Evolutionary conservation across 2,113 vertebrate species (phyloP).

Genomic region (Anoplopoma fimbria): DNA sequence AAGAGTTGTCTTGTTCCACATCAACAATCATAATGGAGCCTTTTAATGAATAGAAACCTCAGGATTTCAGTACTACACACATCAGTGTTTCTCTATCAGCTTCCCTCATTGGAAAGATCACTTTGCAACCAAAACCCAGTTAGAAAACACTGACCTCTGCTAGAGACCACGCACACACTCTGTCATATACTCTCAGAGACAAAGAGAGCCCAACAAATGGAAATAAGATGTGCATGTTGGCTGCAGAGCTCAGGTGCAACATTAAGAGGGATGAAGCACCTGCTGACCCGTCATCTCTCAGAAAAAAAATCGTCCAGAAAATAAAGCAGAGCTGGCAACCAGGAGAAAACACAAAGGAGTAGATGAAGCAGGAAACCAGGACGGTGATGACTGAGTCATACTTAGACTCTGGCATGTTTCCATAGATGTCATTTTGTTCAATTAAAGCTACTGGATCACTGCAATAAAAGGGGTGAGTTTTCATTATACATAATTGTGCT

Average conservation of each 20-base stretch:
- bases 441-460: not conserved
- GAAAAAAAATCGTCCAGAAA: not conserved
- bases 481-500: not conserved
- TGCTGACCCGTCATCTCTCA: not conserved
- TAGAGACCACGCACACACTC: not conserved
- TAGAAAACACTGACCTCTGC: not conserved
- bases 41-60: not conserved
- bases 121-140: not conserved
- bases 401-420: not conserved
- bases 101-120: not conserved
- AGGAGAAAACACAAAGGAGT: not conserved
- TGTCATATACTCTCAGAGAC: not conserved
- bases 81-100: not conserved
- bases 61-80: not conserved
- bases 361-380: not conserved
- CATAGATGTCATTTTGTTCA: not conserved
- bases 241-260: conserved; percentile 1
- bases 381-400: not conserved
- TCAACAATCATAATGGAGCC: not conserved
- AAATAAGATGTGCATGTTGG: not conserved
- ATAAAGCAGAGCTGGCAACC: not conserved
- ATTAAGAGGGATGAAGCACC: not conserved
- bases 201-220: not conserved
- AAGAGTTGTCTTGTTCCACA: not conserved
- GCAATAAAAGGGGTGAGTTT: not conserved